A percentile compares a stretch with the other conserved stretches of the same genome.
Conservation (phyloP, 2,113 vertebrate species). For the Deroptyus accipitrinus region DNA sequence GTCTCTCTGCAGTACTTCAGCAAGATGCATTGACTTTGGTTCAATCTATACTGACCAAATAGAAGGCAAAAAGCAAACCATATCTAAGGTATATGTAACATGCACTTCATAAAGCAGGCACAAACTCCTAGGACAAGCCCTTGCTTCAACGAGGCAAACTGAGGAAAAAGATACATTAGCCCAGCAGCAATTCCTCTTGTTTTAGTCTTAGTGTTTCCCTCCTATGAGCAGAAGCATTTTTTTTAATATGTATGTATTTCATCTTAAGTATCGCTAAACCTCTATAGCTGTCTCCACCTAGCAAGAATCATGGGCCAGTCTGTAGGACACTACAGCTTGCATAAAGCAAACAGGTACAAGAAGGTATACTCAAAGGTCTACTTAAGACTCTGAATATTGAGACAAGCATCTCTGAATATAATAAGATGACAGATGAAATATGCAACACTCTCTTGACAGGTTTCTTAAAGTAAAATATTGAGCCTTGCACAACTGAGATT, state of each 20-base stretch:
- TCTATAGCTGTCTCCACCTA: neutral
- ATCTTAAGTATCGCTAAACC: neutral
- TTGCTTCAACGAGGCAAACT: neutral
- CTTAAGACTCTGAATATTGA: neutral
- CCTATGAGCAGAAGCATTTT: neutral
- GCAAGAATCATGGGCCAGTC: neutral
- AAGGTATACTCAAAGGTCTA: neutral
- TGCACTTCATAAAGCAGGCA: neutral
- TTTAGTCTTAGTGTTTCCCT: neutral
- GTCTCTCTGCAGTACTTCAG: neutral
- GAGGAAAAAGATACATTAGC: neutral
- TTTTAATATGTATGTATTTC: neutral
- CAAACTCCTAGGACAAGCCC: neutral
- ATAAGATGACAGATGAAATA: neutral
- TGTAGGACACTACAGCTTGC: neutral
- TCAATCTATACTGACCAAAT: neutral
- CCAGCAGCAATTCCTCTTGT: neutral
- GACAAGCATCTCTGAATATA: neutral
- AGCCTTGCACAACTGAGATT: neutral
- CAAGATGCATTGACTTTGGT: neutral
- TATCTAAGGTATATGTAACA: neutral
- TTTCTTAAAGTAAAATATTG: neutral
- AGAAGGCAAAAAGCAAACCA: neutral
- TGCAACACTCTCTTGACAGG: fast-evolving
- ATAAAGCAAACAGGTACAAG: neutral